Evolutionary conservation across 2,888 invertebrate genomes (phyloP).

Genomic region (Limnephilus auricula): DNA sequence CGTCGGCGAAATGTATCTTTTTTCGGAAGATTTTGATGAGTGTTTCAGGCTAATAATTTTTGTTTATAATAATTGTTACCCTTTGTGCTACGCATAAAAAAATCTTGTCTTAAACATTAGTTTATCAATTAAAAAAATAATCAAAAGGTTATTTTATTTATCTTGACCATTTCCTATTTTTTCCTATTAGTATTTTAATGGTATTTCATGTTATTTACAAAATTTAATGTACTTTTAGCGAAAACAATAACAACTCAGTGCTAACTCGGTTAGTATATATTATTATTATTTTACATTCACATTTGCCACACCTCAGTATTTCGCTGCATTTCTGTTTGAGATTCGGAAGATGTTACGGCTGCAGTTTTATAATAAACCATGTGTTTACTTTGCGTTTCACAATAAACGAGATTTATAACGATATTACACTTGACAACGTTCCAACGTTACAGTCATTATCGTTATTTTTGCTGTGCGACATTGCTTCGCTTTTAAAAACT

Average conservation of each 20-base stretch:
- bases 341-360: neutral
- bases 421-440: neutral
- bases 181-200: too few relatives aligned
- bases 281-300: neutral
- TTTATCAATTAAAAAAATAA: too few relatives aligned
- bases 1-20: too few relatives aligned
- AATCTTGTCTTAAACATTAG: too few relatives aligned
- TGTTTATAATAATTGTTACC: too few relatives aligned
- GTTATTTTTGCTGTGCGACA: neutral
- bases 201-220: too few relatives aligned
- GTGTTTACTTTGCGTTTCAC: neutral
- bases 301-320: neutral
- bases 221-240: neutral
- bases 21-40: too few relatives aligned
- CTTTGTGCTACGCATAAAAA: too few relatives aligned
- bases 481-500: neutral
- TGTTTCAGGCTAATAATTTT: too few relatives aligned
- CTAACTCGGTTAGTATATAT: neutral
- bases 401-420: neutral
- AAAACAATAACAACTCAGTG: neutral
- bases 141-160: too few relatives aligned
- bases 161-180: too few relatives aligned
- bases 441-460: neutral
- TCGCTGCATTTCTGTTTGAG: neutral
- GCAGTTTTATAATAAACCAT: neutral